Evolutionary conservation across 1,140 invertebrate species (phyloP).

Genomic region (Dinothrombium tinctorium): DNA sequence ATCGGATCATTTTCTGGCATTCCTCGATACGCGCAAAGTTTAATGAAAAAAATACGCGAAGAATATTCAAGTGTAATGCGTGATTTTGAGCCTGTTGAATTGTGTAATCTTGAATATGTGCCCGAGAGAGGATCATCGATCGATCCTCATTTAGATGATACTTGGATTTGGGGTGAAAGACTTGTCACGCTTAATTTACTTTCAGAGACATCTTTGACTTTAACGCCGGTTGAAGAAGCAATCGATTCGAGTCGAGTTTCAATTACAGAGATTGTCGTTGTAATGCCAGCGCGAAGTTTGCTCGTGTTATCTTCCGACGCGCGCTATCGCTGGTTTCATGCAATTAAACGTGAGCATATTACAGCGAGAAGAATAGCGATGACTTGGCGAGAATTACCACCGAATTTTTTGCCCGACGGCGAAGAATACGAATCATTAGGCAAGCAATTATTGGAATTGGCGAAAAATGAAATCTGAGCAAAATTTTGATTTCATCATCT

Average conservation of each 20-base stretch:
- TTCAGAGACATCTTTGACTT: slow-evolving; percentile 55
- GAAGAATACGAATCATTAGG: not conserved
- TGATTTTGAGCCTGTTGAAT: slow-evolving; percentile 70
- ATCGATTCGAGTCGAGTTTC: slow-evolving; percentile 40
- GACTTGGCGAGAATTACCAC: slow-evolving; percentile 62
- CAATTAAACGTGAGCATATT: slow-evolving; percentile 60
- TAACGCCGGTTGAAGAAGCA: slow-evolving; percentile 26
- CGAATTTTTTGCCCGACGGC: slow-evolving; percentile 7
- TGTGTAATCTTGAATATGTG: slow-evolving; percentile 86
- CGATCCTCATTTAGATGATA: slow-evolving; percentile 93
- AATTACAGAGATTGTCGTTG: slow-evolving; percentile 20
- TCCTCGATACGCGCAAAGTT: slow-evolving; percentile 48
- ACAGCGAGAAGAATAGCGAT: slow-evolving; percentile 50
- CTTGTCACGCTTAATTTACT: slow-evolving; percentile 53
- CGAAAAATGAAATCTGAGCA: no score
- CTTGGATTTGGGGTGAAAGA: slow-evolving; percentile 96
- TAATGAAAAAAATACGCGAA: slow-evolving; percentile 47
- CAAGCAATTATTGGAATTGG: not conserved
- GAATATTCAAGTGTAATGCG: slow-evolving; percentile 18
- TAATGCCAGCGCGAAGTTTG: slow-evolving; percentile 60
- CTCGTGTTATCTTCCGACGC: slow-evolving; percentile 58
- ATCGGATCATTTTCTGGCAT: slow-evolving; percentile 60
- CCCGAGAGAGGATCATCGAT: slow-evolving; percentile 66
- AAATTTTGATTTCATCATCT: no score
- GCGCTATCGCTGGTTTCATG: slow-evolving; percentile 72